Evolutionary conservation across 2,888 invertebrate species (phyloP).

Genomic region (Plebejus argus): DNA sequence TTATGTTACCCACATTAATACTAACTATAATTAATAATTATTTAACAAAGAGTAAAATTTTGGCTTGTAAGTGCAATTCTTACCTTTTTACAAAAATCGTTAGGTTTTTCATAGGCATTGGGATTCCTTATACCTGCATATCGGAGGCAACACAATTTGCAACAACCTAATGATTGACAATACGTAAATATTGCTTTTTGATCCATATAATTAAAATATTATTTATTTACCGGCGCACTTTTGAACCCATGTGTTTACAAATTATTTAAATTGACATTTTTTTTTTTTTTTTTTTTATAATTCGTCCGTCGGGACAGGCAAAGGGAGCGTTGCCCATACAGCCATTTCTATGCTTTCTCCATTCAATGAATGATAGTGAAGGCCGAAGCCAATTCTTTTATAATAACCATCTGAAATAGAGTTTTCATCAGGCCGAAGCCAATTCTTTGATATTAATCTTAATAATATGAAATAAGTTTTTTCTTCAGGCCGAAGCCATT

Average conservation of each 20-base stretch:
- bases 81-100: conserved; percentile 62
- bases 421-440: too few relatives aligned
- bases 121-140: conserved; percentile 82
- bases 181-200: conserved; percentile 72
- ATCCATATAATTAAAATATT: conserved; percentile 57
- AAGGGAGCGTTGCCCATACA: too few relatives aligned
- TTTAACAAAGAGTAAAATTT: background rate
- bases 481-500: too few relatives aligned
- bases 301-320: too few relatives aligned
- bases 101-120: conserved; percentile 75
- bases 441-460: too few relatives aligned
- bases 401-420: too few relatives aligned
- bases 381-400: too few relatives aligned
- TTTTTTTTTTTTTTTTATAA: too few relatives aligned
- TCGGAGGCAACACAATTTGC: conserved; percentile 85
- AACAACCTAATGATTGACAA: conserved; percentile 82
- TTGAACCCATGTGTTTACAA: background rate
- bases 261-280: background rate
- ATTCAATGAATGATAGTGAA: too few relatives aligned
- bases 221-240: conserved; percentile 1
- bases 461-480: too few relatives aligned
- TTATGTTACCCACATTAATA: too few relatives aligned
- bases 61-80: background rate
- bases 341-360: too few relatives aligned
- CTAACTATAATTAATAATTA: background rate